These are phyloP conservation scores for Diplosoma virens DNA, from an alignment of 23 tunicate species.

Conservation along the genomic window DNA sequence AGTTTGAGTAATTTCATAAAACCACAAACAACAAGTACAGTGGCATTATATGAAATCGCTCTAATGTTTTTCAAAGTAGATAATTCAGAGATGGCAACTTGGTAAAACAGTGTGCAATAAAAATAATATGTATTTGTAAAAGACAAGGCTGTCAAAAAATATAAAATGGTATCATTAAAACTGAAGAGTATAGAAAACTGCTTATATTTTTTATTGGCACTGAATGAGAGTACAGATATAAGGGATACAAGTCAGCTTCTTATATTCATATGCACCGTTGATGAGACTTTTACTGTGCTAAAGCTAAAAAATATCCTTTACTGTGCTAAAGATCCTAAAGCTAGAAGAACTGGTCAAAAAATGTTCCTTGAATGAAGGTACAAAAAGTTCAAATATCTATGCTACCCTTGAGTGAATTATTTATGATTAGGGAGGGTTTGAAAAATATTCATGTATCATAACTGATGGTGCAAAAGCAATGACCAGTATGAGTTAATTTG, in stretches of 20 bases:
- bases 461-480: constrained; percentile 59
- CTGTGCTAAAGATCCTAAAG: neutral
- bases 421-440: constrained; percentile 38
- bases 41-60: neutral
- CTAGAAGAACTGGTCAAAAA: neutral
- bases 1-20: neutral
- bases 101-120: neutral
- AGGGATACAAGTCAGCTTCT: constrained; percentile 10
- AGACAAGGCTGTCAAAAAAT: constrained; percentile 24
- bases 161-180: neutral
- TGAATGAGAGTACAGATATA: constrained; percentile 54
- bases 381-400: constrained; percentile 52
- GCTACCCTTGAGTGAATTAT: constrained; percentile 31
- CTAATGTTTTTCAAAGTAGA: neutral
- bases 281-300: neutral
- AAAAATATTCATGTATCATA: constrained; percentile 49
- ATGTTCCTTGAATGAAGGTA: constrained; percentile 8
- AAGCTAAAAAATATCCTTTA: neutral
- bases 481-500: constrained; percentile 4
- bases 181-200: constrained; percentile 47
- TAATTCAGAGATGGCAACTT: constrained; percentile 34
- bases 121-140: neutral
- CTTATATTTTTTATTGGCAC: constrained; percentile 52
- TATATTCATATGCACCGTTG: neutral
- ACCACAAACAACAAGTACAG: constrained; percentile 39